These are phyloP conservation scores for Orchestes rusci DNA, from an alignment of 2,888 invertebrate genomes.

Conservation along the genomic window DNA sequence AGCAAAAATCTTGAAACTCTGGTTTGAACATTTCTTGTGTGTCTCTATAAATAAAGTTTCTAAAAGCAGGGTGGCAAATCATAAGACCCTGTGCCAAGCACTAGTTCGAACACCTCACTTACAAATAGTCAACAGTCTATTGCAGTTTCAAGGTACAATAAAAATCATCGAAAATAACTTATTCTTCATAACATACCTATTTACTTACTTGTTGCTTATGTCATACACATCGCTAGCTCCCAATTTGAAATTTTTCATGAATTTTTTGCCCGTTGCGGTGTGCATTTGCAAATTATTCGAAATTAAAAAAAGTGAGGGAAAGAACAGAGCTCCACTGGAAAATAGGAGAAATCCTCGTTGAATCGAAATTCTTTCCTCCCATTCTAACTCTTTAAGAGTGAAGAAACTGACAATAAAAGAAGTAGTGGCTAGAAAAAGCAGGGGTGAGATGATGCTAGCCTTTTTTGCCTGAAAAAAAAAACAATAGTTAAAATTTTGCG, in stretches of 20 bases:
- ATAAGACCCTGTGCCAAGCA: too few relatives aligned
- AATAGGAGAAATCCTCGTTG: slow-evolving; percentile 52
- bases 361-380: slow-evolving; percentile 53
- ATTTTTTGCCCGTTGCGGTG: slow-evolving; percentile 52
- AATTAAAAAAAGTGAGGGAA: slow-evolving; percentile 59
- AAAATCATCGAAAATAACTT: neutral
- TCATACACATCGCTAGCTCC: slow-evolving; percentile 62
- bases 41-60: too few relatives aligned
- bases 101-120: too few relatives aligned
- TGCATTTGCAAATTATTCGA: slow-evolving; percentile 55
- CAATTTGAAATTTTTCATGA: slow-evolving; percentile 58
- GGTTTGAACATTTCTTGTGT: too few relatives aligned
- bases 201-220: slow-evolving; percentile 66
- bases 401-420: slow-evolving; percentile 30
- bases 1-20: too few relatives aligned
- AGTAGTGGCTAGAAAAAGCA: slow-evolving; percentile 23
- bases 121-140: too few relatives aligned
- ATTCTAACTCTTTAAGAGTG: slow-evolving; percentile 39
- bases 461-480: slow-evolving; percentile 27
- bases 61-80: too few relatives aligned
- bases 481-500: neutral
- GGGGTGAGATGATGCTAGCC: slow-evolving; percentile 23
- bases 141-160: too few relatives aligned
- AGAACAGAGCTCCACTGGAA: slow-evolving; percentile 58
- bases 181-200: neutral